Percentiles rank a stretch among this genome's conserved stretches.
phyloP scores from a whole-genome alignment of 1,140 invertebrate species.

The Leptinotarsa lineolata region DNA sequence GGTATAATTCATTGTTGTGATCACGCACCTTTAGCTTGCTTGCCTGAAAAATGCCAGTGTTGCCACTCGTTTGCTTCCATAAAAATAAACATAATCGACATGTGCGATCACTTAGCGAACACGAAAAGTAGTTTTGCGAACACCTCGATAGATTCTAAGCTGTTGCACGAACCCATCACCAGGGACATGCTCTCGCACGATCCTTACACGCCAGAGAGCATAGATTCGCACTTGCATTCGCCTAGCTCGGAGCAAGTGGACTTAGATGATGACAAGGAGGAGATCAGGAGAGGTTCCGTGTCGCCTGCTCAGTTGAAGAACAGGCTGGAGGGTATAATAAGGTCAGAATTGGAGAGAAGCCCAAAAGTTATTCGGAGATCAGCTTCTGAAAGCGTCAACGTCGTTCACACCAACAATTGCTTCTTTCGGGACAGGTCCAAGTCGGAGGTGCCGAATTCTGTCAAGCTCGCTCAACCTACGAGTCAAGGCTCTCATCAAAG shows the following conservation, averaged over 20 bases:
- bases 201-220: conserved; percentile 77
- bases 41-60: conserved; percentile 58
- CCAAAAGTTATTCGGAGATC: conserved; percentile 42
- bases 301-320: conserved; percentile 49
- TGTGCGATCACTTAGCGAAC: conserved; percentile 43
- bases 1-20: conserved; percentile 76
- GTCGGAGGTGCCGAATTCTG: conserved; percentile 39
- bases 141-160: conserved; percentile 53
- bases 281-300: conserved; percentile 39
- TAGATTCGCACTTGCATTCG: conserved; percentile 73
- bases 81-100: conserved; percentile 57
- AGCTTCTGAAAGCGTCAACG: conserved; percentile 39
- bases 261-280: conserved; percentile 21
- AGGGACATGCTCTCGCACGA: conserved; percentile 60
- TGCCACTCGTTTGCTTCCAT: conserved; percentile 61
- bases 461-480: conserved; percentile 25
- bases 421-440: conserved; percentile 40
- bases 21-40: conserved; percentile 55
- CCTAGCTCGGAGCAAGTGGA: conserved; percentile 46
- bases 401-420: conserved; percentile 25
- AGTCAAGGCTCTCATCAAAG: conserved; percentile 33
- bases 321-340: conserved; percentile 49
- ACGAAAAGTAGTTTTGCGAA: conserved; percentile 41
- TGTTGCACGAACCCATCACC: conserved; percentile 61
- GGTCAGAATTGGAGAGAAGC: conserved; percentile 32